phyloP scores from a whole-genome alignment of 2,797 vertebrate genomes.

The Anniella stebbinsi region DNA sequence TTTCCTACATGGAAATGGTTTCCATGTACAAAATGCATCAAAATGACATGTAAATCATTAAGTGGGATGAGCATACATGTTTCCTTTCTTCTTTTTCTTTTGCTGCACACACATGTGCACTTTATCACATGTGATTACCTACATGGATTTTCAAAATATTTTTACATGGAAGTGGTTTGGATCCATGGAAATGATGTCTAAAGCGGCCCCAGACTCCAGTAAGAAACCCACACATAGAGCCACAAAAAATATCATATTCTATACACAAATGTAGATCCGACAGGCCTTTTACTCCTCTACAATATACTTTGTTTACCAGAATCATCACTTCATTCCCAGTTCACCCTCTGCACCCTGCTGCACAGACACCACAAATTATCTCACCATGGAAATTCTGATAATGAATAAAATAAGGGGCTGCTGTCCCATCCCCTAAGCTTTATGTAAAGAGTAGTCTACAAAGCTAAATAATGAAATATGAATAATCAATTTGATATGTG shows the following conservation, averaged over 20 bases:
- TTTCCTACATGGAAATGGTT: background rate
- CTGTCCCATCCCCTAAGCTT: background rate
- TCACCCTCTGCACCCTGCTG: background rate
- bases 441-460: background rate
- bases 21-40: background rate
- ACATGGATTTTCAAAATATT: background rate
- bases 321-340: background rate
- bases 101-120: background rate
- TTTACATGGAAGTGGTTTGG: background rate
- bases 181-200: background rate
- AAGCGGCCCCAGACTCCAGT: background rate
- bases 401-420: too few species aligned
- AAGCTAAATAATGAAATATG: background rate
- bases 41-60: background rate
- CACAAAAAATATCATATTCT: too few species aligned
- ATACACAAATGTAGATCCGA: background rate
- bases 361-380: fast-evolving
- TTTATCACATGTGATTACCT: background rate
- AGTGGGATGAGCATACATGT: background rate
- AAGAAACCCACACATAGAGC: background rate
- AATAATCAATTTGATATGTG: background rate
- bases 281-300: background rate
- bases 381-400: background rate
- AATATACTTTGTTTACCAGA: background rate
- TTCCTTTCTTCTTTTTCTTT: too few species aligned